Evolutionary conservation across 2,888 invertebrate genomes (phyloP), one percentile per base, ranked within the genome.

Genomic region (Synanthedon formicaeformis): DNA sequence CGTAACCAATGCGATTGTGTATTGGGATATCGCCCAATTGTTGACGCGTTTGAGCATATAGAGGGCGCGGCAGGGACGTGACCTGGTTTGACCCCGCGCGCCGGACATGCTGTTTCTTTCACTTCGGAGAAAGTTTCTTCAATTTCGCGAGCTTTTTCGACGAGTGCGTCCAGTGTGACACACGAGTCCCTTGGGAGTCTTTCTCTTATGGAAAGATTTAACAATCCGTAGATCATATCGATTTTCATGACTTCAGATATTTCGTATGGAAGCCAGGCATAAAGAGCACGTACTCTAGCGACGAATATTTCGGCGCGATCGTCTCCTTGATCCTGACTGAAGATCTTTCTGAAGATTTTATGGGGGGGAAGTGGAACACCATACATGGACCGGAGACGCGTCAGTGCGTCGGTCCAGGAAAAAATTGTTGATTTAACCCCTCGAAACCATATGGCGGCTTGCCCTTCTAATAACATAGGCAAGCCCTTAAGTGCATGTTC

Each of bases 251-350:
- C 11, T 16, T 49, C 14, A 4, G 4, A 11, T 16, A 49, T 14
- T 3, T 16, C 16, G 1, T 49, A 49, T n/a, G 49, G 49, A 6
- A 49, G 18, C 18, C 18, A 16, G n/a, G 14, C 18, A 1, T 14
- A 49, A 13, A 49, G 18, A 16, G 49, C 49, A 16, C 49, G 49
- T 4, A 49, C 5, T 14, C 49, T 13, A 13, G 18, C 13, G 11
- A 49, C 16, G 11, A 49, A 49, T 4, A 6, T 16, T 12, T 49
- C 49, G 16, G 2, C 16, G 49, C 18, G 49, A 5, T 49, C 16
- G 12, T 4, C 18, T 11, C 49, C 49, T 49, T 57, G 57, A 34
- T 57, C 57, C 14, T 13, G 3, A 0, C 16, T 16, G 16, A 16
- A 16, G 16, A 16, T 16, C 2, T 4, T 4, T 4, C 45, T 12